Evolutionary conservation across 2,113 vertebrate genomes (phyloP), one percentile per base, ranked within the genome.

Genomic region (Chaenogobius annularis): DNA sequence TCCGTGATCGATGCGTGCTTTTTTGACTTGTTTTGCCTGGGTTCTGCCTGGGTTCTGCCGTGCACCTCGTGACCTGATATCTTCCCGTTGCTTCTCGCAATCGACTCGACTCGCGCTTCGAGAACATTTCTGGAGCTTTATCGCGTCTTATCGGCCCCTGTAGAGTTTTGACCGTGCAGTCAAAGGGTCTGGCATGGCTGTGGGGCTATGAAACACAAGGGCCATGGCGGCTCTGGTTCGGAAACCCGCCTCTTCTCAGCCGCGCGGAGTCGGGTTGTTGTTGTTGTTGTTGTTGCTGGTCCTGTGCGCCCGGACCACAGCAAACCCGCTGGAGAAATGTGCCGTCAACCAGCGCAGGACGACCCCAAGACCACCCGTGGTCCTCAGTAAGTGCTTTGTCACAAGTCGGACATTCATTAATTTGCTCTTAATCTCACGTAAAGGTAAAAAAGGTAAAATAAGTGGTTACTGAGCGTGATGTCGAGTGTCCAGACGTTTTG

Each of bases 301-400:
- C 68, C 31, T 85, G 52, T 72, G 68, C 37, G 79, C 26, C 68
- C 56, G 15, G 69, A 84, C 69, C 82, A 23, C 66, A 67, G 73
- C 78, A 20, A 89, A 19, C 77, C 83, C 85, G 37, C 10, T 75
- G 35, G 78, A 79, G 13, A 80, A 79, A 89, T 92, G 90, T 68
- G 6, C 1, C 13, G 47, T 59, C 0, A 70, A 67, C 68, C 71
- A 78, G 43, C n/a, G 67, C 0, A 85, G 90, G 26, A 73, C 10
- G 0, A 26, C 23, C 82, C 35, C 73, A 0, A 83, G 83, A 85
- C 91, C 92, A 3, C 93, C 93, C 2, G 93, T 94, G 20, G 90
- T 94, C n/a, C 87, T 94, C 50, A 87, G 93, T 94, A 83, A 92
- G 93, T 92, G 14, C 20, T 14, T 0, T 43, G 1, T n/a, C 50